These are phyloP conservation scores for Entomobrya proxima DNA, from an alignment of 2,888 invertebrate genomes.

Conservation along the genomic window DNA sequence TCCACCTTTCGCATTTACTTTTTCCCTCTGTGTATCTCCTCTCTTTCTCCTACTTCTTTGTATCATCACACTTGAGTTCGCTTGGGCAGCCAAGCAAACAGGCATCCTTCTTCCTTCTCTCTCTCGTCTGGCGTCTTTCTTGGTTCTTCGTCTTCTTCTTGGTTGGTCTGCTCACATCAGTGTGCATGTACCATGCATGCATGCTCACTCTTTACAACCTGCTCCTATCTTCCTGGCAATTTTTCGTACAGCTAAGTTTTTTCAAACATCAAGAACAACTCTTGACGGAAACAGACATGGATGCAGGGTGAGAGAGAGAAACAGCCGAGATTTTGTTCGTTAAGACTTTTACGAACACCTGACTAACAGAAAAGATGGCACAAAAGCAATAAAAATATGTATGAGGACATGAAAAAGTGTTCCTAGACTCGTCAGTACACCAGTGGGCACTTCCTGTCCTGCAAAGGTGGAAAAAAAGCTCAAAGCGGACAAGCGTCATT, in stretches of 20 bases:
- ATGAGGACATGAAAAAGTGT: not conserved
- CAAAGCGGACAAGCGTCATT: not conserved
- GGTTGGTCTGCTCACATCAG: not conserved
- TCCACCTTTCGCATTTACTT: not conserved
- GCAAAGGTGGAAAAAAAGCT: not conserved
- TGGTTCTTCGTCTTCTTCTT: not conserved
- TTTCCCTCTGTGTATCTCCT: not conserved
- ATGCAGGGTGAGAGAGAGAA: not conserved
- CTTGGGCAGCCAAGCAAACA: slow-evolving; percentile 62
- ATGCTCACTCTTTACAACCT: slow-evolving; percentile 55
- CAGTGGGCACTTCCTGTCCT: not conserved
- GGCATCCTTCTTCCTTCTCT: slow-evolving; percentile 46
- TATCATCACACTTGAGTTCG: slow-evolving; percentile 64
- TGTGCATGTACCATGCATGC: slow-evolving; percentile 50
- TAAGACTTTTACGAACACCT: slow-evolving; percentile 59
- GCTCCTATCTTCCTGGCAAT: slow-evolving; percentile 37
- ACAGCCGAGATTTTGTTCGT: slow-evolving; percentile 61
- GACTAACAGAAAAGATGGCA: slow-evolving; percentile 38
- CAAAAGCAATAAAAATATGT: slow-evolving; percentile 33
- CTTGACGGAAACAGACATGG: slow-evolving; percentile 3
- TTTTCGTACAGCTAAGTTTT: slow-evolving; percentile 10
- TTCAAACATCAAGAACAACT: slow-evolving; percentile 36
- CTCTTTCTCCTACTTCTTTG: slow-evolving; percentile 30
- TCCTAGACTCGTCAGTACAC: slow-evolving; percentile 4
- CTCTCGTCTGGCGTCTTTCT: not conserved